These are phyloP conservation scores for Anastrepha obliqua DNA, from an alignment of 1,140 invertebrate species.

Conservation along the genomic window DNA sequence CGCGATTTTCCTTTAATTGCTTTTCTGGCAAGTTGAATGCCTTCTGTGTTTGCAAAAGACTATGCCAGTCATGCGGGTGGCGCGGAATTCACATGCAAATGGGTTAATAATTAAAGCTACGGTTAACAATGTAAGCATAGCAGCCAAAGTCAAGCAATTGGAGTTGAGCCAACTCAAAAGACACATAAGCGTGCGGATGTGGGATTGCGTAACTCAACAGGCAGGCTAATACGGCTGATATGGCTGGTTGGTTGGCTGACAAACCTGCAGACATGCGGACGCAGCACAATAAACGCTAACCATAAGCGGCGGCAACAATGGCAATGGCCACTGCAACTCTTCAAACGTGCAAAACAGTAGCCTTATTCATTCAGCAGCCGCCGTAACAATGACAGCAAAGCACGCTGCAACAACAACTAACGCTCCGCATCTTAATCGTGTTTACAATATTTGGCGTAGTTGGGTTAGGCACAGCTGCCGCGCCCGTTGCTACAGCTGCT, in stretches of 20 bases:
- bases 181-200: constrained; percentile 3
- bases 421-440: neutral
- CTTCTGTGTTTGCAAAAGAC: neutral
- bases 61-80: neutral
- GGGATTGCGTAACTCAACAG: neutral
- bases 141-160: constrained; percentile 9
- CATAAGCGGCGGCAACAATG: neutral
- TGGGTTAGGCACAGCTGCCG: neutral
- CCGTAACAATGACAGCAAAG: constrained; percentile 20
- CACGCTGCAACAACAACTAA: neutral
- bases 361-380: neutral
- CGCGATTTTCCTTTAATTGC: neutral
- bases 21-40: neutral
- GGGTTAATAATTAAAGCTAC: constrained; percentile 6
- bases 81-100: constrained; percentile 29
- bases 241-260: neutral
- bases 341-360: neutral
- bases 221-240: neutral
- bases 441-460: neutral
- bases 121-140: neutral
- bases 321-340: neutral
- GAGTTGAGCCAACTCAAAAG: neutral
- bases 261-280: neutral
- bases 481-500: neutral
- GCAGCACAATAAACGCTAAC: neutral